Percentiles rank a stretch among this genome's conserved stretches.
These are phyloP conservation scores for Cremastobaeus sp. DNA, from an alignment of 2,888 invertebrate genomes.

Conservation along the genomic window DNA sequence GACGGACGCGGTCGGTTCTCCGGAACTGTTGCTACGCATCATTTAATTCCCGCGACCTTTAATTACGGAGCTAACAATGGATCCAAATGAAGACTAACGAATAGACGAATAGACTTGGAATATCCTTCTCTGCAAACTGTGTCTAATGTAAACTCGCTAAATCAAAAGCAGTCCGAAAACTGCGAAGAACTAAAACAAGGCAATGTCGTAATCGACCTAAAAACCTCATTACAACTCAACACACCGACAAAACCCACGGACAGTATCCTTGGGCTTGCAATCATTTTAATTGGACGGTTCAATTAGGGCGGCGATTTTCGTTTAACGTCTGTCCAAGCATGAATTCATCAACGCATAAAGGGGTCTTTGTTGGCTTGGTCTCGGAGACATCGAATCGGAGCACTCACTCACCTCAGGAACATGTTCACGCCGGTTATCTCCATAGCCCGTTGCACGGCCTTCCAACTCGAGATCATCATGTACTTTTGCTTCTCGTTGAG, in stretches of 20 bases:
- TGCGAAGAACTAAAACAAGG: background rate
- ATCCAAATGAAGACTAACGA: too few species aligned
- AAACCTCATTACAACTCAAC: slow-evolving; percentile 17
- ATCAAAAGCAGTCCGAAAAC: slow-evolving; percentile 1
- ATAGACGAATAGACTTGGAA: too few species aligned
- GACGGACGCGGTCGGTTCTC: too few species aligned
- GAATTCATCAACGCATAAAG: slow-evolving; percentile 1
- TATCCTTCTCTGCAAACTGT: background rate
- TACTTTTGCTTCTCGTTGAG: slow-evolving; percentile 90
- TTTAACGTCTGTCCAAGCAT: background rate
- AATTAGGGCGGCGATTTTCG: background rate
- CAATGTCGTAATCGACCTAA: slow-evolving; percentile 17
- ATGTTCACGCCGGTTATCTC: slow-evolving; percentile 93
- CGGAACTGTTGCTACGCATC: too few species aligned
- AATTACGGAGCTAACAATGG: too few species aligned
- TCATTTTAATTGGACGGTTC: slow-evolving; percentile 18
- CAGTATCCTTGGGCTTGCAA: slow-evolving; percentile 1
- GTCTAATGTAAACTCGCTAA: slow-evolving; percentile 2
- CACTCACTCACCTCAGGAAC: slow-evolving; percentile 90
- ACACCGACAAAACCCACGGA: slow-evolving; percentile 6
- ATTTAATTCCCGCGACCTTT: too few species aligned
- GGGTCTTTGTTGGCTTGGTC: background rate
- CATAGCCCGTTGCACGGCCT: slow-evolving; percentile 92
- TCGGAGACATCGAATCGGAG: background rate
- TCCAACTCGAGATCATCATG: slow-evolving; percentile 93